Evolutionary conservation across 2,888 invertebrate species (phyloP), one percentile per base, ranked within the genome.

Genomic region (Drosophila kambysellisi): DNA sequence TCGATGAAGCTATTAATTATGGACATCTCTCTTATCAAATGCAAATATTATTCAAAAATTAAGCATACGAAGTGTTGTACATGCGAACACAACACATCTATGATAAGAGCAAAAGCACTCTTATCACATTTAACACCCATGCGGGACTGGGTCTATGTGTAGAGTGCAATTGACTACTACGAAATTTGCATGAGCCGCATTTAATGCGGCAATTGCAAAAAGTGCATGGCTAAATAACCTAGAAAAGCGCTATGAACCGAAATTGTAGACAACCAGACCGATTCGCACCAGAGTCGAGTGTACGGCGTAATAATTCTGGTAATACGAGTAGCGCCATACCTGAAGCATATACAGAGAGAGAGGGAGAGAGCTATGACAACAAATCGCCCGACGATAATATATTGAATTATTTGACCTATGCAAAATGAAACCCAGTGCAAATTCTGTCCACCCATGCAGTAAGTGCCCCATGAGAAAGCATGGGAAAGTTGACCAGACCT

Each of bases 361-460:
- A 12, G 6, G 15, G 12, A 35, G 37, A 54, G 75, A 79, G 76
- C 80, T 79, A 79, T 62, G 76, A 75, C 76, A 76, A 76, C 80
- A 76, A 77, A 76, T 54, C 63, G 70, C 39, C 51, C 60, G 58
- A 63, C 43, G 32, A 65, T 68, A 57, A 70, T 67, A 59, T 65
- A 61, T 57, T 46, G 70, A 70, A 68, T 41, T 70, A 66, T 83
- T 84, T 82, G 82, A 82, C 85, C 88, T 88, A 89, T 88, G 90
- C 90, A 76, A 76, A 76, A 66, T 50, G 54, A 72, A 63, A 53
- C 35, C 39, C 48, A 46, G 29, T n/a, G 25, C 20, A 66, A 56
- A 56, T 74, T 73, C 56, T 83, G 83, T 62, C 70, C 69, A 87
- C 63, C 67, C 54, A 53, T 62, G 89, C 81, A 84, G 73, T 54